phyloP scores from a whole-genome alignment of 2,113 vertebrate genomes.

The Thunnus maccoyii region DNA sequence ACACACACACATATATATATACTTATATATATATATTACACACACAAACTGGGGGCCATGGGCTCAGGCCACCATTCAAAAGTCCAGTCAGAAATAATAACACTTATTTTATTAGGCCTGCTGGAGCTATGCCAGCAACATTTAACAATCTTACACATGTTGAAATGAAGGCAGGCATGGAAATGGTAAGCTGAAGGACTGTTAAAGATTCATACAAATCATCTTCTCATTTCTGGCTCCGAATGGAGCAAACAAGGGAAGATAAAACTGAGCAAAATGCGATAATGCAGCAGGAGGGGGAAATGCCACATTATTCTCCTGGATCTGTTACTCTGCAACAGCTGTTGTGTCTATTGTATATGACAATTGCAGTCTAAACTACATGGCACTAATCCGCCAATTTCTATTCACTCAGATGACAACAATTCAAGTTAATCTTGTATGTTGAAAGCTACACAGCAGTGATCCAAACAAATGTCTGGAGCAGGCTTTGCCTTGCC shows the following conservation, averaged over 20 bases:
- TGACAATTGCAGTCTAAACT: slow-evolving; percentile 82
- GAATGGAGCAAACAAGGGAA: slow-evolving; percentile 6
- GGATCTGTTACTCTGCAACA: slow-evolving; percentile 71
- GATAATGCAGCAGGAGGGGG: slow-evolving; percentile 49
- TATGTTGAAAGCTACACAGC: slow-evolving; percentile 70
- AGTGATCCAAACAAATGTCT: slow-evolving; percentile 72
- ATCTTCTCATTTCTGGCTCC: slow-evolving; percentile 22
- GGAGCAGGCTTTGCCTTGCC: slow-evolving; percentile 27
- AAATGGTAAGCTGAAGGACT: slow-evolving; percentile 22
- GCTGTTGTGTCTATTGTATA: slow-evolving; percentile 73
- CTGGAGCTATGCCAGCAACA: slow-evolving; percentile 68
- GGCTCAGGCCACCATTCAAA: slow-evolving; percentile 58
- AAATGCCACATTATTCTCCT: slow-evolving; percentile 58
- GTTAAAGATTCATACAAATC: slow-evolving; percentile 42
- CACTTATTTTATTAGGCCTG: slow-evolving; percentile 79
- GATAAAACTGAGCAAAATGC: slow-evolving; percentile 27
- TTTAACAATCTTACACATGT: slow-evolving; percentile 69
- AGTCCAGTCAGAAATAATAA: slow-evolving; percentile 82
- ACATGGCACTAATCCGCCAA: slow-evolving; percentile 76
- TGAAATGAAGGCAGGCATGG: slow-evolving; percentile 50
- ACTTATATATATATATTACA: no score
- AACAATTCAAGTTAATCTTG: slow-evolving; percentile 78
- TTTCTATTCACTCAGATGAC: slow-evolving; percentile 78
- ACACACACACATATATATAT: no score
- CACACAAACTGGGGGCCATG: slow-evolving; percentile 9